Evolutionary conservation across 2,888 invertebrate species (phyloP), one percentile per base, ranked within the genome.

Genomic region (Ypsolopha sequella): DNA sequence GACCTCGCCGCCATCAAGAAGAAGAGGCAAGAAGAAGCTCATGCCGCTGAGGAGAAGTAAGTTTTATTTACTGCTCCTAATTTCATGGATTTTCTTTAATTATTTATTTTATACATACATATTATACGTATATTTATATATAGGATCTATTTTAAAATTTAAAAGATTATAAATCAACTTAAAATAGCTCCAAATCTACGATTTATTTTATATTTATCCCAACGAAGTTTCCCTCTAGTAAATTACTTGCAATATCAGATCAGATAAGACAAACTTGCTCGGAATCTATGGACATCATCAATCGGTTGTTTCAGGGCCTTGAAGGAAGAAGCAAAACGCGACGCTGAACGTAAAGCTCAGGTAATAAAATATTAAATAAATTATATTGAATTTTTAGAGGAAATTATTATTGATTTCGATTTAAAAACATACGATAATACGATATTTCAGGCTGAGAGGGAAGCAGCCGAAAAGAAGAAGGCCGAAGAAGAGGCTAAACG

Each of bases 21-120:
- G 60, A 89, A 89, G 61, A 85, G 88, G 60, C 89, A 91, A 56
- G 90, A 90, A 57, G 91, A 91, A 66, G 90, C 89, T 41, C 89
- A 88, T 61, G 80, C 89, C 61, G 90, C 88, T 48, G 89, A 89
- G 63, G 90, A 91, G 64, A 89, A 81, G 90, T 90, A 70, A 74
- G 80, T 55, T 41, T 24, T 24, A 24, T 24, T 24, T 24, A 24
- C 24, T n/a, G n/a, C n/a, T n/a, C n/a, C 24, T 4, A 4, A 24
- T 24, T 24, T 24, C n/a, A 24, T 24, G 24, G 24, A 24, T 24
- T 24, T 24, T 46, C 39, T 24, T 13, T 49, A 44, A 34, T 35
- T 34, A 44, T 43, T 24, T 13, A 34, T 34, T 10, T 41, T 46
- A 10, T 34, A 36, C 33, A 43, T 43, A 4, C 36, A 4, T 43